Evolutionary conservation across 2,113 vertebrate genomes (phyloP), one percentile per base, ranked within the genome.

Genomic region (Cyanoderma ruficeps): DNA sequence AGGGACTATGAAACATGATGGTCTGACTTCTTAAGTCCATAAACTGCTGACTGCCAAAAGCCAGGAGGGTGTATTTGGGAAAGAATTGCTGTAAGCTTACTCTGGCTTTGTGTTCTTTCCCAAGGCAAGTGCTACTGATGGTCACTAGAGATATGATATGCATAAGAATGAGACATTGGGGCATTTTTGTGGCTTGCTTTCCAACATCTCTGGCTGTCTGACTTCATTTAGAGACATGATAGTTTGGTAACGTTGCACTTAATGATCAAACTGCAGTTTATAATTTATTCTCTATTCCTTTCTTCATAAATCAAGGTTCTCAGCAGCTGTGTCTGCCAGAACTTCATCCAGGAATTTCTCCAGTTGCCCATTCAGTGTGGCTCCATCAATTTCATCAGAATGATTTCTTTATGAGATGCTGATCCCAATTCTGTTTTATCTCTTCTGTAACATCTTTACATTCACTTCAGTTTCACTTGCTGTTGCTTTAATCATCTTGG

Each of bases 81-180:
- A 95, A 90, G 88, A 94, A 94, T 46, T 95, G 92, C 63, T 92
- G 46, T 85, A 69, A 93, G 88, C 85, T 97, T 94, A 90, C 59
- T 57, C 75, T 77, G 65, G 90, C 85, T 94, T 96, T 91, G 74
- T 90, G 90, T 80, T 88, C 82, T 97, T 97, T 97, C 95, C 90
- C 70, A 92, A 95, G 82, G 94, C 92, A 85, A 91, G 70, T 74
- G 85, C 82, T 94, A 72, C 94, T 96, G 96, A 96, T 96, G 94
- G 96, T 97, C 95, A 94, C 70, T 65, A 77, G 61, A 95, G 94
- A 94, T 92, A 95, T 74, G 70, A 83, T 77, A 85, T 57, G 67
- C 57, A 39, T 69, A 89, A 90, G 82, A 92, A 88, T 83, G 88
- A 94, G 82, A 85, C 46, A 68, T 8, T 80, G 49, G 44, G 67